Evolutionary conservation across 2,888 invertebrate genomes (phyloP), one percentile per base, ranked within the genome.

Genomic region (Phragmatobia fuliginosa): DNA sequence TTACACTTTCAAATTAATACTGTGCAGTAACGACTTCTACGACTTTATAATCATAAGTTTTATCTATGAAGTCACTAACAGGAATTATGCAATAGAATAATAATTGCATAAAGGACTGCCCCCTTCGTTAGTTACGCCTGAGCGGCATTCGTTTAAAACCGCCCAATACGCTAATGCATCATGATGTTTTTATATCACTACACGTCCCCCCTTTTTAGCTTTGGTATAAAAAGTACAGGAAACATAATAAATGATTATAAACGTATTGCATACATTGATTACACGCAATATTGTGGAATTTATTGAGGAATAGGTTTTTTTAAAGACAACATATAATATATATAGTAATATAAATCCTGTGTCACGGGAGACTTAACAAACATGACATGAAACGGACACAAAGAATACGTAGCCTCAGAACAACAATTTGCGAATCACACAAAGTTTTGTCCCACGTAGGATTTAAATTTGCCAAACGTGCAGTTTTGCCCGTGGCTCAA

Each of bases 71-170:
- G 52, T 52, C 52, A 25, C n/a, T 49, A n/a, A 49, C 10, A 49
- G 21, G 8, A 49, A 49, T n/a, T 49, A 21, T 49, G 45, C 45
- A 49, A 49, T 49, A n/a, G 45, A 21, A 52, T 25, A 4, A 8
- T 25, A 52, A 52, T 4, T 11, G 25, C n/a, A 25, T 25, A 0
- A 52, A n/a, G 45, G 45, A 62, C 31, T 6, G 31, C 28, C 63
- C 79, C 79, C 79, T 81, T 59, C 75, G 31, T 80, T 67, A 78
- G 52, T 79, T 73, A 59, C 81, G 81, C 75, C 64, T 62, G 70
- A 66, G 45, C 62, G 81, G 67, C 14, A 18, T 52, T 61, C 67
- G 11, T 68, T 58, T 59, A 62, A 80, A 59, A 64, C 73, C 79
- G 79, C 81, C 79, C 81, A 80, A 78, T 78, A 75, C 69, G 66